These are phyloP conservation scores for Volucella inanis DNA, from an alignment of 2,888 invertebrate species.

Conservation along the genomic window DNA sequence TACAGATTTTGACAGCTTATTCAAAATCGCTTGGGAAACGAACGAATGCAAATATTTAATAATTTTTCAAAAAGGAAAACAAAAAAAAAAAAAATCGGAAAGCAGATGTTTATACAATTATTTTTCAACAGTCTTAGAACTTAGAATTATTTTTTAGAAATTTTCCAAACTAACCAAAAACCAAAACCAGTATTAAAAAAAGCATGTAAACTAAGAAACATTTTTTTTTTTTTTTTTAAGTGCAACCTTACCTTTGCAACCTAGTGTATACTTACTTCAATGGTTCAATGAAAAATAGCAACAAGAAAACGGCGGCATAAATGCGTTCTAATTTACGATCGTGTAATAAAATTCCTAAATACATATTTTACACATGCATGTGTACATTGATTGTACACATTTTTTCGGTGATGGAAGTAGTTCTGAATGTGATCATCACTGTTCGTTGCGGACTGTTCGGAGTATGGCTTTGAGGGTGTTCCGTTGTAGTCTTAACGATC, in stretches of 20 bases:
- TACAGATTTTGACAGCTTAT: too few relatives aligned
- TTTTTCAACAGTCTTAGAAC: too few relatives aligned
- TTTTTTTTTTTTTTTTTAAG: neutral
- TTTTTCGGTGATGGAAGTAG: slow-evolving; percentile 43
- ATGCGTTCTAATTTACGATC: slow-evolving; percentile 59
- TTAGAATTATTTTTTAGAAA: too few relatives aligned
- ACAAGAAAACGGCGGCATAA: slow-evolving; percentile 24
- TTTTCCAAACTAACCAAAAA: too few relatives aligned
- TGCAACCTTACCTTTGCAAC: slow-evolving; percentile 1
- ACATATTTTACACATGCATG: slow-evolving; percentile 2
- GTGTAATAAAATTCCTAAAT: slow-evolving; percentile 39
- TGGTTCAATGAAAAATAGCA: slow-evolving; percentile 9
- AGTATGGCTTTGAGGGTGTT: slow-evolving; percentile 31
- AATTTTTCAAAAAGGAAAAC: too few relatives aligned
- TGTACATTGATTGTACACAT: slow-evolving; percentile 3
- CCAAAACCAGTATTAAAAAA: too few relatives aligned
- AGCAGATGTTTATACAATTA: too few relatives aligned
- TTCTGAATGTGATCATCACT: neutral
- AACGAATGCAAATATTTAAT: too few relatives aligned
- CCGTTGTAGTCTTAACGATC: slow-evolving; percentile 55
- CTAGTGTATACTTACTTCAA: slow-evolving; percentile 4
- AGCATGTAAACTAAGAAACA: slow-evolving; percentile 10
- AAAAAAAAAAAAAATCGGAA: too few relatives aligned
- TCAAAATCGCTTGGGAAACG: too few relatives aligned
- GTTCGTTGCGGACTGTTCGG: slow-evolving; percentile 8